Evolutionary conservation across 2,888 invertebrate species (phyloP), one percentile per base, ranked within the genome.

Genomic region (Sthenelais limicola): DNA sequence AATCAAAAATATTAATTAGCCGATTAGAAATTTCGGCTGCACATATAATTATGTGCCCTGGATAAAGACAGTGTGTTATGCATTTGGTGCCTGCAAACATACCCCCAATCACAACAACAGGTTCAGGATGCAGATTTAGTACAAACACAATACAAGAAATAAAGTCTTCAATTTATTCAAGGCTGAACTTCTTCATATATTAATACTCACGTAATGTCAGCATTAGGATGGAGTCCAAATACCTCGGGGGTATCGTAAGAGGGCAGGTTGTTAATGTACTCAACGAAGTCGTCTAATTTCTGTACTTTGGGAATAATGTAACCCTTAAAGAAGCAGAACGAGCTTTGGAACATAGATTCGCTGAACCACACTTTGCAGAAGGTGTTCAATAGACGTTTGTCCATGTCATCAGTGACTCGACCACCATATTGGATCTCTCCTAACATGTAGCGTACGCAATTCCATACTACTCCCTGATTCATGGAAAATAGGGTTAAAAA

Each of bases 401-500:
- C 88, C 74, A 81, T 87, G 80, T 88, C 88, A 62, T 88, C 88
- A 3, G 88, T 88, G 26, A 88, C 88, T 72, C 88, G 84, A 49
- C 88, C 88, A 26, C 88, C 88, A 79, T 88, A 88, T 75, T 88
- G 88, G 76, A 88, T 87, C 76, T 88, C 88, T n/a, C 88, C 88
- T 71, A 88, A 83, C 88, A 88, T 88, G 82, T 88, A 88, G n/a
- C 87, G 82, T 3, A 88, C 85, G 72, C 82, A 82, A 2, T 81
- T 84, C 88, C 88, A 88, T 70, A 79, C 84, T 18, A 88, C 86
- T 33, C 87, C 87, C 87, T 88, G 74, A 7, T 24, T 3, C 26
- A 32, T 38, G n/a, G n/a, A n/a, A n/a, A 54, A 26, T 15, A 28
- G 24, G 18, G 9, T 35, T 24, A 33, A 12, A 15, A 38, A 7